These are phyloP conservation scores for Calliphora vomitoria DNA, from an alignment of 2,888 invertebrate genomes.

Conservation along the genomic window DNA sequence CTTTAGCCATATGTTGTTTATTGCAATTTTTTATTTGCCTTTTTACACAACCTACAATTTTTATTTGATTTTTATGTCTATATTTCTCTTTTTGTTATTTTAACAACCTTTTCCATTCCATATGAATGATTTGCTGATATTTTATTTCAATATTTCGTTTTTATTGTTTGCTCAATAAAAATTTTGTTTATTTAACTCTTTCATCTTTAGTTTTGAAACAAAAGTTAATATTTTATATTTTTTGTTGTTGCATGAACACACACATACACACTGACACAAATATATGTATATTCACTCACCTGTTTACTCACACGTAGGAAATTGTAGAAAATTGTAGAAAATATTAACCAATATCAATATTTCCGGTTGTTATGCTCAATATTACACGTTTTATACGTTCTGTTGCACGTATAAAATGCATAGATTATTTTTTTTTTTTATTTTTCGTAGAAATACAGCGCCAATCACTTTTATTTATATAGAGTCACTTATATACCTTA, in stretches of 20 bases:
- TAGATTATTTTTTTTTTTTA: conserved; percentile 58
- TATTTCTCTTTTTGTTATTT: background rate
- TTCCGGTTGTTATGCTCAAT: conserved; percentile 45
- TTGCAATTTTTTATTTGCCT: background rate
- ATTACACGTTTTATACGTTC: conserved; percentile 14
- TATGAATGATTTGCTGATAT: conserved; percentile 15
- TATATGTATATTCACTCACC: background rate
- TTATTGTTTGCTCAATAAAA: conserved; percentile 18
- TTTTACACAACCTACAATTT: background rate
- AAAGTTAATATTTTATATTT: conserved; percentile 23
- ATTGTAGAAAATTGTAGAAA: background rate
- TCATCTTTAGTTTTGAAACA: conserved; percentile 33
- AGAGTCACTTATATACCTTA: background rate
- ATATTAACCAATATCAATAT: conserved; percentile 41
- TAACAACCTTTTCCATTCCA: conserved; percentile 6
- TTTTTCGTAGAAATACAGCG: background rate
- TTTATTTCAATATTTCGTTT: conserved; percentile 25
- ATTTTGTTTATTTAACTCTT: conserved; percentile 29
- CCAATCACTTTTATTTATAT: conserved; percentile 51
- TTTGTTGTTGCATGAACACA: background rate
- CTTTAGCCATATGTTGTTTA: background rate
- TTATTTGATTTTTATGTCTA: background rate
- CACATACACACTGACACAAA: background rate
- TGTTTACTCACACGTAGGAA: background rate
- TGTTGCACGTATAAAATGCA: conserved; percentile 52